These are phyloP conservation scores for Eristalis tenax DNA, from an alignment of 2,888 invertebrate species.

Conservation along the genomic window DNA sequence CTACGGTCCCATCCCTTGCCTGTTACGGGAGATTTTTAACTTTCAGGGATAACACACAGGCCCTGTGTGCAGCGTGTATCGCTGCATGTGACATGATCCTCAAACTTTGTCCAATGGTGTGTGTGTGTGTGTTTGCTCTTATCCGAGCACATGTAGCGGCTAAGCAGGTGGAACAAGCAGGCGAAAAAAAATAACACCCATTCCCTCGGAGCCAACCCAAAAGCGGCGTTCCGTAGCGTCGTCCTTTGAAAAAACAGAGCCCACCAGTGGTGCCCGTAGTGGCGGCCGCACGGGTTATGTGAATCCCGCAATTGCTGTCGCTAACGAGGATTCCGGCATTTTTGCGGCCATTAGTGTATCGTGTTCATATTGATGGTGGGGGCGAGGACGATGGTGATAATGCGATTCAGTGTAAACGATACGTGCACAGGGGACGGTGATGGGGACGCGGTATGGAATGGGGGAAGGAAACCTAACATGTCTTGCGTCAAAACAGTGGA, in stretches of 20 bases:
- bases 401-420: conserved; percentile 26
- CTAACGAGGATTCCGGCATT: conserved; percentile 54
- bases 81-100: conserved; percentile 43
- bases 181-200: not conserved
- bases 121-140: conserved; percentile 12
- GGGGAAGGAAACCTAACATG: not conserved
- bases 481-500: conserved; percentile 27
- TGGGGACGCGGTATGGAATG: too few relatives aligned
- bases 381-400: conserved; percentile 47
- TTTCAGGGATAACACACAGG: conserved; percentile 34
- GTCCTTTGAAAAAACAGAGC: not conserved
- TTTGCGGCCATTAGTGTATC: conserved; percentile 57
- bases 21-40: conserved; percentile 37
- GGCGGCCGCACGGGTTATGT: conserved; percentile 46
- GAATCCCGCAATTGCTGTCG: conserved; percentile 48
- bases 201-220: conserved; percentile 33
- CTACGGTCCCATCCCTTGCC: not conserved
- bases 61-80: conserved; percentile 28
- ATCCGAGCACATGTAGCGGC: conserved; percentile 1
- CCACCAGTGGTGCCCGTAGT: conserved; percentile 23
- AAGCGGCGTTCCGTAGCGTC: conserved; percentile 29
- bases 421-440: not conserved
- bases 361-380: conserved; percentile 51
- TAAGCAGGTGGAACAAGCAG: not conserved
- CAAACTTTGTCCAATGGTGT: conserved; percentile 5